A percentile compares a stretch with the other conserved stretches of the same genome.
Evolutionary conservation across 2,888 invertebrate genomes (phyloP).

Genomic region (Dilophus febrilis): DNA sequence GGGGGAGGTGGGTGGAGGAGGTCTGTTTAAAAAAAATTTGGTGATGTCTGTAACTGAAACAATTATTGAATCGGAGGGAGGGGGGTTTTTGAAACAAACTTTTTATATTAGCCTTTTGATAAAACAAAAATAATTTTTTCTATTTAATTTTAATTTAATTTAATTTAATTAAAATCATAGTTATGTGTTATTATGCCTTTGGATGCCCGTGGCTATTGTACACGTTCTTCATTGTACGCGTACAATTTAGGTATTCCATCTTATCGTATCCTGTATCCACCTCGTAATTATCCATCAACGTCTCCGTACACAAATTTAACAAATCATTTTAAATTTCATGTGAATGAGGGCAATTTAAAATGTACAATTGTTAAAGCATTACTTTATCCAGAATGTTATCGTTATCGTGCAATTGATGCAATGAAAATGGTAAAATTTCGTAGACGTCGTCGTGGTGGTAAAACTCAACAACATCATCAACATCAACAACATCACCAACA

Average conservation of each 20-base stretch:
- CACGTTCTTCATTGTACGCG: conserved; percentile 34
- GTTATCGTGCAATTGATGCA: conserved; percentile 36
- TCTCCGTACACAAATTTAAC: conserved; percentile 64
- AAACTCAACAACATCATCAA: too few relatives aligned
- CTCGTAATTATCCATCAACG: conserved; percentile 56
- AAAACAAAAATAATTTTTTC: too few relatives aligned
- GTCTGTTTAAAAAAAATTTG: not conserved
- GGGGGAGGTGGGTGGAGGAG: conserved; percentile 28
- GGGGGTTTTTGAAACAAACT: too few relatives aligned
- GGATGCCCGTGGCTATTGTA: conserved; percentile 38
- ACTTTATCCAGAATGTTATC: conserved; percentile 44
- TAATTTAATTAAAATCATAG: too few relatives aligned
- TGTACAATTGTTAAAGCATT: conserved; percentile 55
- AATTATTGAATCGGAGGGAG: too few relatives aligned
- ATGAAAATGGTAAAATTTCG: conserved; percentile 31
- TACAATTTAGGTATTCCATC: conserved; percentile 20
- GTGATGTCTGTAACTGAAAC: not conserved
- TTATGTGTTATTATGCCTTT: conserved; percentile 20
- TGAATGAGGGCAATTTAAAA: conserved; percentile 52
- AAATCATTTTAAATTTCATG: conserved; percentile 56
- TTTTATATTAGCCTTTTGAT: too few relatives aligned
- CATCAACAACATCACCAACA: conserved; percentile 17
- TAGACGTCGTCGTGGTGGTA: conserved; percentile 27
- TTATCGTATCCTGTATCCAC: conserved; percentile 45
- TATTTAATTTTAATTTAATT: too few relatives aligned